Conservation (phyloP, 92 coral and sea anemone species). For the Zoanthus gigantus region DNA sequence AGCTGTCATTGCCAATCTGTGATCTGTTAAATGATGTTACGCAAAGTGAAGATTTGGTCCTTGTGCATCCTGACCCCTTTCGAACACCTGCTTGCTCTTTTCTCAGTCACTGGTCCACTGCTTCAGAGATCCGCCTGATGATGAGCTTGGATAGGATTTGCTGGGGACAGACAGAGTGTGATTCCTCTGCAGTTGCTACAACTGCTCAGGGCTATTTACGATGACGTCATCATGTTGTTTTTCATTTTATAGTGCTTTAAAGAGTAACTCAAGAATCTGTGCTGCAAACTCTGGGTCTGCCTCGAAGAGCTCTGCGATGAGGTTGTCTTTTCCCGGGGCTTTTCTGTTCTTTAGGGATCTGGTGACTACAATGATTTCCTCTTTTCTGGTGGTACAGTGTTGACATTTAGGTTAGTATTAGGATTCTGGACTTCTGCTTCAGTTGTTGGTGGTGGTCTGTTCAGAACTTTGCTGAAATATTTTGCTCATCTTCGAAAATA, state of each 20-base stretch:
- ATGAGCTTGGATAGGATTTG: not conserved
- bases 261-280: too few relatives aligned
- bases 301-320: too few relatives aligned
- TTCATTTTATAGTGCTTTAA: too few relatives aligned
- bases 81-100: not conserved
- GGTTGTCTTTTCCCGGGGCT: too few relatives aligned
- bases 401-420: not conserved
- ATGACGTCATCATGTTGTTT: too few relatives aligned
- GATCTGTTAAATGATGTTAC: constrained; percentile 17
- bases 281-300: too few relatives aligned
- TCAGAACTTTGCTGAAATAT: not conserved
- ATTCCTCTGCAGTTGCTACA: not conserved
- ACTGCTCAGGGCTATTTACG: not conserved
- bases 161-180: not conserved
- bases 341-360: too few relatives aligned
- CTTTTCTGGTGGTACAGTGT: not conserved
- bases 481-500: not conserved
- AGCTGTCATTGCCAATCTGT: not conserved
- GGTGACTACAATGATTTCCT: too few relatives aligned
- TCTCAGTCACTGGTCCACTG: too few relatives aligned
- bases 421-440: too few relatives aligned
- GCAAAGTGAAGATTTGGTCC: constrained; percentile 23
- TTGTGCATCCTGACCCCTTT: not conserved
- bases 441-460: not conserved
- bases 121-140: too few relatives aligned